These are phyloP conservation scores for Dendrophyllia cribrosa DNA, from an alignment of 64 coral and sea anemone species.

Conservation along the genomic window DNA sequence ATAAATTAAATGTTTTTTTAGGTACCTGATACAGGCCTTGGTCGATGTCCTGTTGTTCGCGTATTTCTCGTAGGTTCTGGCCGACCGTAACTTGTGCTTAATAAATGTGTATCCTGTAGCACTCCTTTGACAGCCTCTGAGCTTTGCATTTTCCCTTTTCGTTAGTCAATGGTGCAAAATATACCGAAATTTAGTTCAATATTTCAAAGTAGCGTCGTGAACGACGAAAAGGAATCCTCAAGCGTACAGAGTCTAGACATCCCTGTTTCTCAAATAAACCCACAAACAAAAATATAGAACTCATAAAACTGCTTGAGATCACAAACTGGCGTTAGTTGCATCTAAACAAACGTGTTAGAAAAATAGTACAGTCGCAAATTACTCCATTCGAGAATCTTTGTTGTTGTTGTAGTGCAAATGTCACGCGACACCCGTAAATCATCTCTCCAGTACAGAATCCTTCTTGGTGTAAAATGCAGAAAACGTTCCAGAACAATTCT, in stretches of 20 bases:
- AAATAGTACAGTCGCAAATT: not conserved
- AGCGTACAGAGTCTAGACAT: not conserved
- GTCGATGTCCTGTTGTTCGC: slow-evolving; percentile 7
- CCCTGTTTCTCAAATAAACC: not conserved
- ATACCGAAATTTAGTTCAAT: not conserved
- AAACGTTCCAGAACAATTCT: not conserved
- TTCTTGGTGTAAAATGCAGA: not conserved
- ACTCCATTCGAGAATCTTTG: not conserved
- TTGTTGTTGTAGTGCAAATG: not conserved
- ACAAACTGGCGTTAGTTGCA: not conserved
- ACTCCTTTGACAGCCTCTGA: slow-evolving; percentile 57
- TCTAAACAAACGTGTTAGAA: not conserved
- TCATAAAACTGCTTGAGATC: not conserved
- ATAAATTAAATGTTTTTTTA: too few relatives aligned
- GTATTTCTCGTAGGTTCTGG: slow-evolving; percentile 37
- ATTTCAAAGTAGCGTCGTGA: too few relatives aligned
- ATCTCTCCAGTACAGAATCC: not conserved
- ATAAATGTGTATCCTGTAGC: slow-evolving; percentile 66
- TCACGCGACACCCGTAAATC: not conserved
- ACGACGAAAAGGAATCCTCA: too few relatives aligned
- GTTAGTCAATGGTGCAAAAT: not conserved
- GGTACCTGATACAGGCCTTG: slow-evolving; percentile 62
- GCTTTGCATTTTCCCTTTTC: slow-evolving; percentile 55
- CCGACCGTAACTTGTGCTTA: slow-evolving; percentile 18
- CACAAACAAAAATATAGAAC: not conserved